phyloP scores from a whole-genome alignment of 2,797 vertebrate genomes.

The Triplophysa bombifrons region DNA sequence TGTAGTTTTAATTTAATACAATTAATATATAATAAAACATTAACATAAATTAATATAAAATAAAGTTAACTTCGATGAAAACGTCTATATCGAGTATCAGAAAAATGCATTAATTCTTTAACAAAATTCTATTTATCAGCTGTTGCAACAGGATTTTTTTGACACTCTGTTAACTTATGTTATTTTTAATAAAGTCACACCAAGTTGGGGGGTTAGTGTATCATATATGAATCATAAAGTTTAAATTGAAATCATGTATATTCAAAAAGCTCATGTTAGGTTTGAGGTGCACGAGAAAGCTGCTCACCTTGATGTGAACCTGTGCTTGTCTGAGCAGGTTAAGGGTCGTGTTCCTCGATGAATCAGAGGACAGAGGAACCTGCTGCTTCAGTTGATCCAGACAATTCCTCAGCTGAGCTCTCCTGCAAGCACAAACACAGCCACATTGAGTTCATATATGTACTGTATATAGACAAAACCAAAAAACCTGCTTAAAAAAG shows the following conservation, averaged over 20 bases:
- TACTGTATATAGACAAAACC: background rate
- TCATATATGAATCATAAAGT: too few relatives aligned
- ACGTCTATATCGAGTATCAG: too few relatives aligned
- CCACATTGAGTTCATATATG: background rate
- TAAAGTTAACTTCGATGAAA: too few relatives aligned
- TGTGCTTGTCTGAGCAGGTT: constrained; percentile 88
- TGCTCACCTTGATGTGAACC: constrained; percentile 89
- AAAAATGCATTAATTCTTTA: too few relatives aligned
- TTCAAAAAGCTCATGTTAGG: too few relatives aligned
- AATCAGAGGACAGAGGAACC: constrained; percentile 84
- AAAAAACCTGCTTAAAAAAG: background rate
- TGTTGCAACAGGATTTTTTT: too few relatives aligned
- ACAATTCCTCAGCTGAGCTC: constrained; percentile 88
- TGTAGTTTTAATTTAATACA: too few relatives aligned
- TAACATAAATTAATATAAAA: too few relatives aligned
- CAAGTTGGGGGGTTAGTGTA: too few relatives aligned
- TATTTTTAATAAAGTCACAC: background rate
- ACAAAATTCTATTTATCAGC: too few relatives aligned
- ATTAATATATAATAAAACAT: too few relatives aligned
- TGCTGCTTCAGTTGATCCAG: constrained; percentile 93
- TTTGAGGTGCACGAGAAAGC: background rate
- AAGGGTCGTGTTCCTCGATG: constrained; percentile 85
- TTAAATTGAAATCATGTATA: too few relatives aligned
- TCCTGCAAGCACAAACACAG: constrained; percentile 68
- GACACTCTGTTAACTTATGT: background rate